Base-by-base conservation (phyloP, 2,113 vertebrate genomes). In the Odocoileus hemionus region DNA sequence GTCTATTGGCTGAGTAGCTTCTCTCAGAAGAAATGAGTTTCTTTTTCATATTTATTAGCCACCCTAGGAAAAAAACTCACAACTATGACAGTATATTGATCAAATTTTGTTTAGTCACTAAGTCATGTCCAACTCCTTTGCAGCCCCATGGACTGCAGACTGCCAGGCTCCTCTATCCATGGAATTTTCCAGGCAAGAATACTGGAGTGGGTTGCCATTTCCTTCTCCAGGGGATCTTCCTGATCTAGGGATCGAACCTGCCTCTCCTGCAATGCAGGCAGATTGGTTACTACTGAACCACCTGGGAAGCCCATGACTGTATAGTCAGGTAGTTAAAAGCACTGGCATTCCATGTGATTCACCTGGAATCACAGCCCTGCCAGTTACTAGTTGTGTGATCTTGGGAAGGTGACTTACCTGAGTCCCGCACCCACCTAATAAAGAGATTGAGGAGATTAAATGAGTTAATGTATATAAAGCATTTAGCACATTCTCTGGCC, bases 361-460 rank as follows among this genome's bases (percentile, higher is more conserved):
- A 25, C 28, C 21, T 70, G 50, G 25, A 33, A 10, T 83, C 26
- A 33, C 21, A 36, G 33, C 2, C 43, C 36, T 57, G 3, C 47
- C 11, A 25, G 28, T 74, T 54, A 43, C n/a, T 60, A 58, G 30
- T 50, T 15, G n/a, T 45, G 23, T 86, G 61, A 52, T 85, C 36
- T 74, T 47, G 61, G n/a, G 21, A 16, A 96, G 52, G 47, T 58
- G 21, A 70, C 39, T 84, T 86, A 82, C 47, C 57, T 43, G 57
- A 60, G 17, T n/a, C 54, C 86, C 21, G 16, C 11, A 23, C 14
- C 80, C 64, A 70, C 14, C 84, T 76, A 57, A 60, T 45, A 33
- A 52, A 15, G 80, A 89, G 21, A 84, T 5, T 86, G 76, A 86
- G 83, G 91, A 82, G 80, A 93, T 91, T 90, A 91, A 92, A 58